Conservation (phyloP, 2,797 vertebrate species). For the Antrozous pallidus region DNA sequence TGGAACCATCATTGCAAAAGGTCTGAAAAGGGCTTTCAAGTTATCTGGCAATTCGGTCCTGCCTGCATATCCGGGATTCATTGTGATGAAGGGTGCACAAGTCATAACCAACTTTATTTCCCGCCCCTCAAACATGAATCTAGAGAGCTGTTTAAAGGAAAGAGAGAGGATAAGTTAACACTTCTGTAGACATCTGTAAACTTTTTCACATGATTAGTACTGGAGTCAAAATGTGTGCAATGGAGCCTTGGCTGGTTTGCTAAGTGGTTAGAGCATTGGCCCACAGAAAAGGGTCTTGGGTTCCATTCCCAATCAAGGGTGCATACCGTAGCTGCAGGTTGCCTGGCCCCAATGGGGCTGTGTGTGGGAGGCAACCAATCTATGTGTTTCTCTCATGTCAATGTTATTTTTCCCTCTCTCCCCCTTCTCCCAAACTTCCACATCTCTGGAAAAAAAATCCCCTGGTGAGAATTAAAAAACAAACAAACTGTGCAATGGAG, state of each 20-base stretch:
- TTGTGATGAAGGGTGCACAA: conserved; percentile 92
- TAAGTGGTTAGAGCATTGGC: too few relatives aligned
- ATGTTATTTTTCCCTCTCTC: too few relatives aligned
- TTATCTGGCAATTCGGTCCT: conserved; percentile 92
- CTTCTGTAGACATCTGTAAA: background rate
- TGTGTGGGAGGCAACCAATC: too few relatives aligned
- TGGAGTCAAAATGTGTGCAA: background rate
- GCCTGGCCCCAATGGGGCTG: too few relatives aligned
- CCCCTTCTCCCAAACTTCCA: too few relatives aligned
- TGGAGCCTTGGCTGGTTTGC: too few relatives aligned
- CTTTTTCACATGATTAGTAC: background rate
- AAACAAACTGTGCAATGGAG: background rate
- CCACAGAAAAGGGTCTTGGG: too few relatives aligned
- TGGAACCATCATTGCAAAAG: conserved; percentile 93
- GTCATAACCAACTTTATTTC: conserved; percentile 91
- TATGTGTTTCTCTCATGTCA: too few relatives aligned
- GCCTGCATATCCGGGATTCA: conserved; percentile 93
- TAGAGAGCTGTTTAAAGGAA: conserved; percentile 82
- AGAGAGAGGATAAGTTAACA: background rate
- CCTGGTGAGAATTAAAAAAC: background rate
- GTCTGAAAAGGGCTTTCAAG: conserved; percentile 91
- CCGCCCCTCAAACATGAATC: conserved; percentile 90
- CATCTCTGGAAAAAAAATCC: too few relatives aligned
- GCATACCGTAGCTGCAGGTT: too few relatives aligned
- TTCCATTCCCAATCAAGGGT: too few relatives aligned